Evolutionary conservation across 2,888 invertebrate species (phyloP).

Genomic region (Stenchaetothrips biformis): DNA sequence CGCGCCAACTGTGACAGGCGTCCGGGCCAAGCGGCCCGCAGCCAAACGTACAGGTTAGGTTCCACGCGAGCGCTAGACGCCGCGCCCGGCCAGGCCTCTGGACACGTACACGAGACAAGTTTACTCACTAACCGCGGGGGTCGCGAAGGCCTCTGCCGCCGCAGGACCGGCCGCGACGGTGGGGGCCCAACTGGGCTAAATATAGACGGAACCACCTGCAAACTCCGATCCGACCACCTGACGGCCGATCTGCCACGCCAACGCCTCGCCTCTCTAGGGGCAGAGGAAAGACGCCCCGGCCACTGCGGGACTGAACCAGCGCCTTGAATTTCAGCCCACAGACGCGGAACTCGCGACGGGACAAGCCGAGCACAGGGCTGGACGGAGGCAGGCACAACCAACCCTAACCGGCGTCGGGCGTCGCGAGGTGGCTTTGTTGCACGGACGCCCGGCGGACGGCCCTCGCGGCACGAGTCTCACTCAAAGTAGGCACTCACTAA

Average conservation of each 20-base stretch:
- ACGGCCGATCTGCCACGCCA: neutral
- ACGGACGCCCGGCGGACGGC: neutral
- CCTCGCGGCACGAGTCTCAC: neutral
- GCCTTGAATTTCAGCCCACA: conserved; percentile 12
- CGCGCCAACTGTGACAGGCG: neutral
- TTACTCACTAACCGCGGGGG: neutral
- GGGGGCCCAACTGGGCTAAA: neutral
- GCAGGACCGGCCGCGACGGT: neutral
- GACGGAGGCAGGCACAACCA: no score
- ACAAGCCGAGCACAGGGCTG: neutral
- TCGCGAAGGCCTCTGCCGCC: neutral
- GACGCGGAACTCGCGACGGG: neutral
- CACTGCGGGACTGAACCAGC: neutral
- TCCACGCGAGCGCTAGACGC: neutral
- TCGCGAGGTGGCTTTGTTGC: conserved; percentile 10
- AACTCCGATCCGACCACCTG: conserved; percentile 6
- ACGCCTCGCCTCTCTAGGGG: neutral
- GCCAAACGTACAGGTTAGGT: neutral
- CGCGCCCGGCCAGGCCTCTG: neutral
- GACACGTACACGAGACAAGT: neutral
- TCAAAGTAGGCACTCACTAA: neutral
- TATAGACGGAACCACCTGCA: conserved; percentile 2
- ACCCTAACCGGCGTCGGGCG: neutral
- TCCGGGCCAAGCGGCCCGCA: neutral
- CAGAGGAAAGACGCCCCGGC: neutral